Conservation (phyloP, 2,113 vertebrate genomes). For the Chamaea fasciata region DNA sequence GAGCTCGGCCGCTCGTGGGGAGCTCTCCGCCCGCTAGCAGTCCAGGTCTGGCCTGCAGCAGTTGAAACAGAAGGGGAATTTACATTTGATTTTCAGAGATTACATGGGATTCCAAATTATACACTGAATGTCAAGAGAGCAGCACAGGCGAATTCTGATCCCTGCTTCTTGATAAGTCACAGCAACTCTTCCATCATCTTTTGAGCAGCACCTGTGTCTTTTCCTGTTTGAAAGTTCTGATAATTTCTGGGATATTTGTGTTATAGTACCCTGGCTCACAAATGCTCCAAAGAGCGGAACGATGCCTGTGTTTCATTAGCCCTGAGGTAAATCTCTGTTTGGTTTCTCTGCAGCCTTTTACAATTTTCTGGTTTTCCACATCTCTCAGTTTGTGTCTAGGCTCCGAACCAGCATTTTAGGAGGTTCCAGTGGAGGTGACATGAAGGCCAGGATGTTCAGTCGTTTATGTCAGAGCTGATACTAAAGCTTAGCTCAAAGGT, state of each 20-base stretch:
- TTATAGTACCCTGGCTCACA: neutral
- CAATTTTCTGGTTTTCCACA: accelerated
- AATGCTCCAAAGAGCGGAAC: neutral
- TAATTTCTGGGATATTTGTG: neutral
- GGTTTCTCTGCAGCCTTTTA: neutral
- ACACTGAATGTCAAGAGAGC: neutral
- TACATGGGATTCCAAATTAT: neutral
- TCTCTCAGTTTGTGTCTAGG: neutral
- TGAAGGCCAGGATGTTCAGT: neutral
- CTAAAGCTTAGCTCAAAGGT: neutral
- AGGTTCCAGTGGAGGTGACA: neutral
- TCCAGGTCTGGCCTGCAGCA: neutral
- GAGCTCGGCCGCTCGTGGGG: accelerated
- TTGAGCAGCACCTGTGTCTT: neutral
- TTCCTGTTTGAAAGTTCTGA: neutral
- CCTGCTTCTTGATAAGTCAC: neutral
- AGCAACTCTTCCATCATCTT: neutral
- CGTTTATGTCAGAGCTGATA: neutral
- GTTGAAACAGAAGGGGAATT: neutral
- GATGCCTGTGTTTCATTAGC: neutral
- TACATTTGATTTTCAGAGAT: neutral
- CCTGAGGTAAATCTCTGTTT: neutral
- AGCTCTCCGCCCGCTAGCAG: neutral
- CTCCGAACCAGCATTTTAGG: neutral
- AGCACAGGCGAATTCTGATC: neutral